A percentile compares a stretch with the other conserved stretches of the same genome.
Conservation (phyloP, 1,140 invertebrate species). For the Babylonia areolata region DNA sequence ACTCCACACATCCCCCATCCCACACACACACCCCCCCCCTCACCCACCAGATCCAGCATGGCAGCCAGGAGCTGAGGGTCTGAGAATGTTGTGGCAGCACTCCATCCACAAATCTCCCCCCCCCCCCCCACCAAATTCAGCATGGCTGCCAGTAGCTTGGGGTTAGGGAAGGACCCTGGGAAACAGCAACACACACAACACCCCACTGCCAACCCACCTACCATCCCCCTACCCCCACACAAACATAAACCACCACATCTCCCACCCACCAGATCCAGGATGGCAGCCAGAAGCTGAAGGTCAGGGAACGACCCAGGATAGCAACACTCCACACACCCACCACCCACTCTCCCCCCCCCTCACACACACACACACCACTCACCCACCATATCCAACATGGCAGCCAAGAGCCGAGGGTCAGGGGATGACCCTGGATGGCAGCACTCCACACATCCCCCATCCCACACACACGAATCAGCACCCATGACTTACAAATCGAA, state of each 20-base stretch:
- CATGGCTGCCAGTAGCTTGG: conserved; percentile 92
- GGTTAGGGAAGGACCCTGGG: conserved; percentile 96
- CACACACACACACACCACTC: neutral
- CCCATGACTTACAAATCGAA: too few species aligned
- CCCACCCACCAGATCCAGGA: conserved; percentile 90
- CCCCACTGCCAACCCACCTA: neutral
- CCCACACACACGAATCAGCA: too few species aligned
- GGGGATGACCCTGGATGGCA: conserved; percentile 93
- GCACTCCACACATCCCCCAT: too few species aligned
- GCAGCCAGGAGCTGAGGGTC: conserved; percentile 96
- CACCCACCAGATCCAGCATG: conserved; percentile 84
- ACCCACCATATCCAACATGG: conserved; percentile 92
- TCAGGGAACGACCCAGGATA: conserved; percentile 97
- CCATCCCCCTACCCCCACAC: neutral
- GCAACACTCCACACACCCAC: conserved; percentile 95
- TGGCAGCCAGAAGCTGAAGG: conserved; percentile 93
- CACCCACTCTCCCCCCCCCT: conserved; percentile 72
- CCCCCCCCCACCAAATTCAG: conserved; percentile 29
- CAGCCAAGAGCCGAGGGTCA: conserved; percentile 96
- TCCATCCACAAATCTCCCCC: conserved; percentile 86
- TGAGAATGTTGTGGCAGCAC: conserved; percentile 95
- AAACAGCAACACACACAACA: conserved; percentile 82
- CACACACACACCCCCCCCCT: too few species aligned
- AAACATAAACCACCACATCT: conserved; percentile 85
- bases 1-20: too few species aligned